phyloP scores from a whole-genome alignment of 2,888 invertebrate genomes.

The Stenodera caucasica region DNA sequence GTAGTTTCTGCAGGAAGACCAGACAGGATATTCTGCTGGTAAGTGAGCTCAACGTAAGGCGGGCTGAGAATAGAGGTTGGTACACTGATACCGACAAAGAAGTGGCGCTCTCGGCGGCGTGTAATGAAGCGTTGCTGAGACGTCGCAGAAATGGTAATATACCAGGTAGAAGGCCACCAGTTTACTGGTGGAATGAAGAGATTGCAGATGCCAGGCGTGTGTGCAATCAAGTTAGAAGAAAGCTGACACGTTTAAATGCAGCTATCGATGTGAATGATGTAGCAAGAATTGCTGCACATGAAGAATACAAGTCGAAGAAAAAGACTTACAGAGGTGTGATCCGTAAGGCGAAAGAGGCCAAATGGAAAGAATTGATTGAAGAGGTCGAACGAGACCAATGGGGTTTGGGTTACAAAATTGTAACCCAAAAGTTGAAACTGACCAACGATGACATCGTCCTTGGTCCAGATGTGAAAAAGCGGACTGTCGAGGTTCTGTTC shows the following conservation, averaged over 20 bases:
- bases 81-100: no score
- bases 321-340: no score
- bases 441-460: background rate
- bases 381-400: background rate
- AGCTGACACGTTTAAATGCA: no score
- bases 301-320: no score
- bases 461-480: background rate
- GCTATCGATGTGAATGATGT: no score
- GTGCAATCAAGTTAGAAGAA: no score
- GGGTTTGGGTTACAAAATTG: conserved; percentile 1
- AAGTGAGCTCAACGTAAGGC: no score
- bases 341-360: background rate
- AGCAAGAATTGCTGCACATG: no score
- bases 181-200: background rate
- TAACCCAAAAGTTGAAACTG: background rate
- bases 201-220: background rate
- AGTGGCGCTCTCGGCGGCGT: no score
- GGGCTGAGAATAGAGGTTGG: no score
- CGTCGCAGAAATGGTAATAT: background rate
- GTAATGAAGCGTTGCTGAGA: background rate
- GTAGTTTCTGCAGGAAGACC: no score
- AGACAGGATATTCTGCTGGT: no score
- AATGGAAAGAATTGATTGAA: background rate
- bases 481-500: background rate
- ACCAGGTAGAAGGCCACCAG: background rate